Base-by-base conservation (phyloP, 2,113 vertebrate species). In the Brachyhypopomus gauderio region DNA sequence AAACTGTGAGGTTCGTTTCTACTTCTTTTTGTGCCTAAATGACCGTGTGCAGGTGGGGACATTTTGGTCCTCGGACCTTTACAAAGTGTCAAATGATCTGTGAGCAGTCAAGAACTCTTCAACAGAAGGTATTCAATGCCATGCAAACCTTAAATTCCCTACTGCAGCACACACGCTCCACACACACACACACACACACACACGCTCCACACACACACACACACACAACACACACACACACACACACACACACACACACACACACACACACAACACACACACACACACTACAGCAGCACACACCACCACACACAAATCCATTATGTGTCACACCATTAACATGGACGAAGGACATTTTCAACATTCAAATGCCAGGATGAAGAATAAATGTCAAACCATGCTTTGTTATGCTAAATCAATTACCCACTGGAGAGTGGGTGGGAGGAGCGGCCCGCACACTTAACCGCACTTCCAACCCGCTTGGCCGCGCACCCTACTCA, bases 371-470 rank as follows among this genome's bases (percentile, higher is more conserved):
- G 81, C 75, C 83, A 78, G 69, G 76, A 80, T 66, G 86, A 85
- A 77, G 79, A 87, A 84, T 84, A 88, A 86, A 87, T 88, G 84
- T 89, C 89, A 89, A 75, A 84, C 75, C 38, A 41, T 38, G 76
- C 79, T 88, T 88, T 88, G 83, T 87, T 90, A 86, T 78, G 79
- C 85, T 84, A 84, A 85, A 85, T 88, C 81, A 81, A 86, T 86
- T 81, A 85, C 67, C 62, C 75, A 78, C 58, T 79, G 71, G 75
- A 84, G 78, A 72, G 69, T 60, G 66, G 30, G 59, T 27, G 70
- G 59, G 76, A 76, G 76, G 76, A 45, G 45, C 70, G 48, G 58
- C 59, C 59, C 75, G 59, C 63, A 34, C 36, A 67, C 36, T 82
- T 75, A 79, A 82, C 48, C 70, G 85, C 76, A 64, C 72, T 77